Conservation (phyloP, 2,888 invertebrate genomes). For the Pammene fasciana region DNA sequence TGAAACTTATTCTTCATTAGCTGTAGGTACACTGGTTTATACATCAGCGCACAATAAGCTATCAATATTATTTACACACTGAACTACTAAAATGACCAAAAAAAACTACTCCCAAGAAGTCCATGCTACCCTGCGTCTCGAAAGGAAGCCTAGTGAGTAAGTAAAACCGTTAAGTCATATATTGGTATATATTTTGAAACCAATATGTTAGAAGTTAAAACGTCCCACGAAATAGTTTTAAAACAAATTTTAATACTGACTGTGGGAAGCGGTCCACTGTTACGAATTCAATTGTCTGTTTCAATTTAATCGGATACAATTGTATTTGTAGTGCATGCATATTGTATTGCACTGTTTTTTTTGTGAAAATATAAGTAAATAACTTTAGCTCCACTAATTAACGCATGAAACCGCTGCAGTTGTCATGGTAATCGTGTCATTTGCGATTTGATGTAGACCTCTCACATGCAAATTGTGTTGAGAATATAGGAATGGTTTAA, state of each 20-base stretch:
- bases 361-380: neutral
- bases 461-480: constrained; percentile 11
- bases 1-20: no score
- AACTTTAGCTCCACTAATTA: neutral
- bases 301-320: neutral
- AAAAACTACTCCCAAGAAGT: no score
- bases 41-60: no score
- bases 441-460: neutral
- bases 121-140: no score
- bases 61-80: no score
- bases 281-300: neutral
- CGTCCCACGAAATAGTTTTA: no score
- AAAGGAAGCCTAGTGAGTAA: no score
- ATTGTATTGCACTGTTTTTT: neutral
- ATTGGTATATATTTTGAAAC: no score
- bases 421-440: constrained; percentile 23
- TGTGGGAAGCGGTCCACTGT: neutral
- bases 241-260: neutral
- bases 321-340: neutral
- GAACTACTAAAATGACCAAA: no score
- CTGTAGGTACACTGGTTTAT: no score
- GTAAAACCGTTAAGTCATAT: no score
- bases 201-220: no score
- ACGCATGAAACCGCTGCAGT: neutral
- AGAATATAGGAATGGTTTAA: neutral